Evolutionary conservation across 2,888 invertebrate species (phyloP).

Genomic region (Elegia similella): DNA sequence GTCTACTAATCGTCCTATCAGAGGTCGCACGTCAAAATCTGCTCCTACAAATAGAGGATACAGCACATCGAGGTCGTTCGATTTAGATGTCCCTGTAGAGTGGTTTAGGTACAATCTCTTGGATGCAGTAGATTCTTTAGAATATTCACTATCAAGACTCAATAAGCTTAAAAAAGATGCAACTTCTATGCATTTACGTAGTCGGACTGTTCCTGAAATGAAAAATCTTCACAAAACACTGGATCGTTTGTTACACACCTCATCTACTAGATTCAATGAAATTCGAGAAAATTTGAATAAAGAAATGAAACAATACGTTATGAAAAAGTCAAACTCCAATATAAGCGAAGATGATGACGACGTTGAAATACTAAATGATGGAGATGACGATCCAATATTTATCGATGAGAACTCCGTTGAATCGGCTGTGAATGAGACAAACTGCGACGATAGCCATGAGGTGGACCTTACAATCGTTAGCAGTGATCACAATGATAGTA

Average conservation of each 20-base stretch:
- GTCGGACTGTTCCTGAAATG: conserved; percentile 72
- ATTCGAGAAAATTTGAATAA: conserved; percentile 78
- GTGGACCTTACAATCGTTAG: conserved; percentile 65
- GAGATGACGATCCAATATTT: conserved; percentile 68
- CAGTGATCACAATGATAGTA: conserved; percentile 76
- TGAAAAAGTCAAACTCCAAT: conserved; percentile 38
- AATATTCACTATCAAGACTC: conserved; percentile 77
- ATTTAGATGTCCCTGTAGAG: conserved; percentile 71
- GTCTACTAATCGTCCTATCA: conserved; percentile 24
- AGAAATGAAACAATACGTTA: conserved; percentile 76
- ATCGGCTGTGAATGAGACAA: conserved; percentile 45
- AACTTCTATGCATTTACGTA: conserved; percentile 65
- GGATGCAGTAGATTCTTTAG: conserved; percentile 79
- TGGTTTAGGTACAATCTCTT: conserved; percentile 83
- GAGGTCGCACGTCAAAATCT: conserved; percentile 31
- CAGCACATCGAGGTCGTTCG: conserved; percentile 43
- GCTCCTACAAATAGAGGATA: conserved; percentile 27
- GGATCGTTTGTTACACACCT: conserved; percentile 78
- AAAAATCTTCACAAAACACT: conserved; percentile 76
- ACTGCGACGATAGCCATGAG: conserved; percentile 48
- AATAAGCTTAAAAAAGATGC: conserved; percentile 75
- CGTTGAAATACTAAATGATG: conserved; percentile 63
- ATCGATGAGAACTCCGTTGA: conserved; percentile 77
- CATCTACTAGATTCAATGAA: conserved; percentile 77
- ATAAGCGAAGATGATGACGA: conserved; percentile 66